Evolutionary conservation across 2,888 invertebrate genomes (phyloP), one percentile per base, ranked within the genome.

Genomic region (Melieria picta): DNA sequence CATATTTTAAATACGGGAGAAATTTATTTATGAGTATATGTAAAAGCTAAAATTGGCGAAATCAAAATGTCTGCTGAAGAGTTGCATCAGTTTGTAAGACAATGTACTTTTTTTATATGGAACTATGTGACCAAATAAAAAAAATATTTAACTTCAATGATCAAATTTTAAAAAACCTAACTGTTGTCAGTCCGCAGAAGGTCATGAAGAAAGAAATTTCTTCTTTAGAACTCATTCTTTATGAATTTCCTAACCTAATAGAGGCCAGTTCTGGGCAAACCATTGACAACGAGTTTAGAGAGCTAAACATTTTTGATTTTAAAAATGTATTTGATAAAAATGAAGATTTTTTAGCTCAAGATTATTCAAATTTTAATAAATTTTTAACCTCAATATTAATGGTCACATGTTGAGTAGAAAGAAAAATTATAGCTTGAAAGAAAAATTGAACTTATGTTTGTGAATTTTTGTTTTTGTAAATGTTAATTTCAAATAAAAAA

Each of bases 41-140:
- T 3, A 30, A 30, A 30, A 30, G 30, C 30, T 30, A 30, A 30
- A 30, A 30, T 30, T 30, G 30, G 1, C 30, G 30, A 30, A 30
- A 30, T 30, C 1, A 30, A 30, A 30, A 3, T 30, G 30, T 30
- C 30, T 30, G 30, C 30, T 30, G 30, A 52, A 80, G 69, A 75
- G 5, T 13, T n/a, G 52, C 52, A 52, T 50, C 50, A 50, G 9
- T 13, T n/a, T 52, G 11, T 52, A 5, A n/a, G 52, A 52, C 73
- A 77, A 79, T 77, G 80, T 80, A 81, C 79, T 80, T 79, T 80
- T 82, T 81, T 81, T 82, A 3, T 80, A 80, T 45, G 46, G 3
- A 61, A 30, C 30, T 56, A 1, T 56, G 56, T 56, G 13, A 56
- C 10, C 66, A 46, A 67, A 43, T 67, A 46, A 58, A 45, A 58